A percentile compares a stretch with the other conserved stretches of the same genome.
Evolutionary conservation across 1,140 invertebrate genomes (phyloP).

Genomic region (Bombus fervidus): DNA sequence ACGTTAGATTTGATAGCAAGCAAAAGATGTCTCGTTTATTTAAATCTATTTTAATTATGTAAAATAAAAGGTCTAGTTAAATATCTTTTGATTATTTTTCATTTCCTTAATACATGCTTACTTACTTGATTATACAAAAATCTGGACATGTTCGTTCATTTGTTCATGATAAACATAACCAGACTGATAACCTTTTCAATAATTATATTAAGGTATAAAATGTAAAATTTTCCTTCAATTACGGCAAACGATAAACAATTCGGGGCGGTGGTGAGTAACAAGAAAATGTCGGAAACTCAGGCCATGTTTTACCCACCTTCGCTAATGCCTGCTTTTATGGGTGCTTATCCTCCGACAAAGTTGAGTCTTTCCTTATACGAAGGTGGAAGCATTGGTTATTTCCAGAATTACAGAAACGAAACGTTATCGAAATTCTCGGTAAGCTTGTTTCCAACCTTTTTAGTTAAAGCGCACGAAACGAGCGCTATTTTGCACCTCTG

Average conservation of each 20-base stretch:
- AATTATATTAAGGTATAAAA: background rate
- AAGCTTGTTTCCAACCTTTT: conserved; percentile 26
- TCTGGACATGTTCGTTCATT: background rate
- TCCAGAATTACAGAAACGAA: conserved; percentile 76
- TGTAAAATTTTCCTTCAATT: background rate
- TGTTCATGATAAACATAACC: background rate
- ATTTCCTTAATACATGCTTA: background rate
- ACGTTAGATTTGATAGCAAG: background rate
- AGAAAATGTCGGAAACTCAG: background rate
- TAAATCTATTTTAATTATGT: too few relatives aligned
- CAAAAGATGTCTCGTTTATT: background rate
- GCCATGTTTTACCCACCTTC: conserved; percentile 68
- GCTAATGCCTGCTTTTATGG: conserved; percentile 67
- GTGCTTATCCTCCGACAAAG: conserved; percentile 69
- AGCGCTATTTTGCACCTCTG: too few relatives aligned
- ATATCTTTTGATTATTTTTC: background rate
- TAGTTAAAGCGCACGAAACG: background rate
- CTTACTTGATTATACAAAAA: background rate
- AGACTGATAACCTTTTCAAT: background rate
- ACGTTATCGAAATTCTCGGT: conserved; percentile 74
- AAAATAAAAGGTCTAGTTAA: background rate
- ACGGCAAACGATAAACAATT: too few relatives aligned
- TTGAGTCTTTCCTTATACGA: conserved; percentile 54
- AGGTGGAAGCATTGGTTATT: conserved; percentile 65
- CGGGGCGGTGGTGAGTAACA: background rate